These are phyloP conservation scores for Parazoanthus darwini DNA, from an alignment of 92 coral and sea anemone genomes.

Conservation along the genomic window DNA sequence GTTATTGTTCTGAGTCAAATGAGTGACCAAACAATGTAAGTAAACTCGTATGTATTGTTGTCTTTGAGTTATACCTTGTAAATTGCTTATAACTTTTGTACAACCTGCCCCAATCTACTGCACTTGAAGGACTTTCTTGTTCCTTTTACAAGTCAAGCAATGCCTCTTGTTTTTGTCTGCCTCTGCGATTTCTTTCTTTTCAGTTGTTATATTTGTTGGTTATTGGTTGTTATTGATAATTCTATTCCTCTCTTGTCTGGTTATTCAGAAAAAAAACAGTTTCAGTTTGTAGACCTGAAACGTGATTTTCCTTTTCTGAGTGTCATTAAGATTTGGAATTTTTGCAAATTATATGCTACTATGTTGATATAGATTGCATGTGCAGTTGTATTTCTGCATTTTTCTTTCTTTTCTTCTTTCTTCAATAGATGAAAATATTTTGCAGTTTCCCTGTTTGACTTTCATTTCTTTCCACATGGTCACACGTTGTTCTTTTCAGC, in stretches of 20 bases:
- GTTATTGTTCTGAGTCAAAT: neutral
- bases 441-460: neutral
- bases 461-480: neutral
- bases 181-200: neutral
- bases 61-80: neutral
- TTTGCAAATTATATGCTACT: too few relatives aligned
- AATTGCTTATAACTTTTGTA: neutral
- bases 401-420: neutral
- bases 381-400: neutral
- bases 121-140: neutral
- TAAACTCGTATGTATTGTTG: neutral
- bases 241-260: neutral
- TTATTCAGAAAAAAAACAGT: neutral
- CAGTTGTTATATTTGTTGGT: too few relatives aligned
- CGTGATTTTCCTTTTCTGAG: neutral
- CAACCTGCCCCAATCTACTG: neutral
- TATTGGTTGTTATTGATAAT: neutral
- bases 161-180: neutral
- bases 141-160: neutral
- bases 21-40: neutral
- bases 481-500: neutral
- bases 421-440: neutral
- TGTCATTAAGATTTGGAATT: too few relatives aligned
- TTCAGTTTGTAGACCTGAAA: neutral
- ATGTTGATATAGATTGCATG: neutral